These are phyloP conservation scores for Eupithecia subfuscata DNA, from an alignment of 2,888 invertebrate species.

Conservation along the genomic window DNA sequence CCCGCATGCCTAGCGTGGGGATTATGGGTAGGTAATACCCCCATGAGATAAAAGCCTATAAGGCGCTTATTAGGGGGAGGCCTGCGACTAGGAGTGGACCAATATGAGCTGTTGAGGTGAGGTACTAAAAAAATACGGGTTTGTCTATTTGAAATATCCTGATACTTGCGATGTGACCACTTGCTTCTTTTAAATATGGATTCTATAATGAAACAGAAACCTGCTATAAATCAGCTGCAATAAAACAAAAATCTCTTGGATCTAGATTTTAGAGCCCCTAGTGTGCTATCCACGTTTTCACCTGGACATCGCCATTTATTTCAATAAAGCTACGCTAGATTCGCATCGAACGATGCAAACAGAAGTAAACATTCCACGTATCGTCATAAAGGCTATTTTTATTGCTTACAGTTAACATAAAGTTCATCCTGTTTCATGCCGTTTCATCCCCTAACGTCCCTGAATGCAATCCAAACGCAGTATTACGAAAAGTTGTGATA, in stretches of 20 bases:
- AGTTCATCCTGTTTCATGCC: conserved; percentile 78
- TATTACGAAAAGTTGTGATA: conserved; percentile 53
- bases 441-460: conserved; percentile 77
- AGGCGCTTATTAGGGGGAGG: too few relatives aligned
- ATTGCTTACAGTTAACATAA: conserved; percentile 80
- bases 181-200: not conserved
- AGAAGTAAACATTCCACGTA: conserved; percentile 80
- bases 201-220: not conserved
- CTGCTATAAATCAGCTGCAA: not conserved
- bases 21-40: too few relatives aligned
- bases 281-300: conserved; percentile 21
- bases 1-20: too few relatives aligned
- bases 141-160: not conserved
- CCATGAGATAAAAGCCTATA: too few relatives aligned
- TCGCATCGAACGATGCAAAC: conserved; percentile 62
- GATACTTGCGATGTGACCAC: not conserved
- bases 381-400: conserved; percentile 82
- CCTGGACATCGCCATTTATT: conserved; percentile 45
- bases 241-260: not conserved
- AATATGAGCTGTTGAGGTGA: too few relatives aligned
- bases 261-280: conserved; percentile 4
- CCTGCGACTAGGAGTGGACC: too few relatives aligned
- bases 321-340: conserved; percentile 47
- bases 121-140: not conserved
- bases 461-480: conserved; percentile 81